These are phyloP conservation scores for Nestor notabilis DNA, from an alignment of 2,113 vertebrate genomes.

Conservation along the genomic window DNA sequence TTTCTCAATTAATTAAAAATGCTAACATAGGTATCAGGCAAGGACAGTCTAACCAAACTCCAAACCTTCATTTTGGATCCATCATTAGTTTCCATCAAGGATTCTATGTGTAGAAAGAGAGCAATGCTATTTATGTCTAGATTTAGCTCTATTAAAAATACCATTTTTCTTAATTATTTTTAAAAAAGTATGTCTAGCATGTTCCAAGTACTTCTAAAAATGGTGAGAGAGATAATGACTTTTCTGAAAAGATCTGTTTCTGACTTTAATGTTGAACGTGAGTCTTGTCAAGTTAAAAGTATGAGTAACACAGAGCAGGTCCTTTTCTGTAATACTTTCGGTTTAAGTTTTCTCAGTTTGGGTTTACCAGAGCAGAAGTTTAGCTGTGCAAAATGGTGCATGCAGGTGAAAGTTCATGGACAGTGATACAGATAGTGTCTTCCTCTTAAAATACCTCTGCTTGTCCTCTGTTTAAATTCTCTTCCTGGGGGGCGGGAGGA, in stretches of 20 bases:
- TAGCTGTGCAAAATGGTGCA: background rate
- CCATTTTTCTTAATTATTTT: background rate
- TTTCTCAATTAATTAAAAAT: background rate
- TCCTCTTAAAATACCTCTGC: background rate
- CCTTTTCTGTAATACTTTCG: rapidly evolving
- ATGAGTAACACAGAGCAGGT: background rate
- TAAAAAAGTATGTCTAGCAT: background rate
- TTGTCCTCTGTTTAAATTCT: background rate
- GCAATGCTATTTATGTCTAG: background rate
- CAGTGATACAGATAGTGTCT: background rate
- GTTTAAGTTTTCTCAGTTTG: background rate
- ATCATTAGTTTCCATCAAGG: background rate
- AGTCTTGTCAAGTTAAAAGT: background rate
- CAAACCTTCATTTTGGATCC: background rate
- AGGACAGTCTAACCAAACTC: background rate
- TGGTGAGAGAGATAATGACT: background rate
- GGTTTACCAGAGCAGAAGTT: background rate
- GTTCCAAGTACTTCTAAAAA: background rate
- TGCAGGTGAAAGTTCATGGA: background rate
- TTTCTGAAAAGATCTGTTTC: background rate
- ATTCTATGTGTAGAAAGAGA: background rate
- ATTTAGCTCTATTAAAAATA: background rate
- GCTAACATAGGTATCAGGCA: background rate
- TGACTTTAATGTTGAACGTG: background rate
- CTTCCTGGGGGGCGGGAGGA: background rate